Conservation (phyloP, 2,888 invertebrate genomes). For the Heliconius cydno region DNA sequence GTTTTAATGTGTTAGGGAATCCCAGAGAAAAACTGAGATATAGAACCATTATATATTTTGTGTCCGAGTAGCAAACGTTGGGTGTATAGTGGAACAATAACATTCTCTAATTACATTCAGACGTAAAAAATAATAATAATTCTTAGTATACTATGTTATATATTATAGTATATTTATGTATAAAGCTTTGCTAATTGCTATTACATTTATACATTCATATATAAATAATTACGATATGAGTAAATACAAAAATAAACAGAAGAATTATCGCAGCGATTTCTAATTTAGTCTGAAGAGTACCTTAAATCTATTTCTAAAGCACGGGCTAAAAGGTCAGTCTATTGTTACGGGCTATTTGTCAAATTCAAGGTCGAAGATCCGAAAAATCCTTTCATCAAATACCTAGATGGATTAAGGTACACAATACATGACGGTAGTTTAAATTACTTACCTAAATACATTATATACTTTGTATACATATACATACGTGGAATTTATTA, state of each 20-base stretch:
- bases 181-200: too few species aligned
- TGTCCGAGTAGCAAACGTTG: too few species aligned
- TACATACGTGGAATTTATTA: not conserved
- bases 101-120: too few species aligned
- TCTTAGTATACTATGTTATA: too few species aligned
- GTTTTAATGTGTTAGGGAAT: not conserved
- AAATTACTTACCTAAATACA: constrained; percentile 1
- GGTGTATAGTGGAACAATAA: too few species aligned
- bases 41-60: too few species aligned
- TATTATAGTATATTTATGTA: too few species aligned
- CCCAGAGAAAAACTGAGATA: too few species aligned
- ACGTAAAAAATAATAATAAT: too few species aligned
- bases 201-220: too few species aligned
- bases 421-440: not conserved
- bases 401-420: constrained; percentile 24
- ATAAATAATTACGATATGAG: not conserved
- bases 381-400: constrained; percentile 31
- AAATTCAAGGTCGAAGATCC: constrained; percentile 35
- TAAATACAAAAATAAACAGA: not conserved
- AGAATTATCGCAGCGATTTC: not conserved
- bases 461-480: not conserved
- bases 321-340: constrained; percentile 38
- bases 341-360: constrained; percentile 38
- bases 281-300: constrained; percentile 8
- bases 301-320: constrained; percentile 17